Percentiles rank a stretch among this genome's conserved stretches.
Evolutionary conservation across 2,113 vertebrate genomes (phyloP).

Genomic region (Boulengeromyrus knoepffleri): DNA sequence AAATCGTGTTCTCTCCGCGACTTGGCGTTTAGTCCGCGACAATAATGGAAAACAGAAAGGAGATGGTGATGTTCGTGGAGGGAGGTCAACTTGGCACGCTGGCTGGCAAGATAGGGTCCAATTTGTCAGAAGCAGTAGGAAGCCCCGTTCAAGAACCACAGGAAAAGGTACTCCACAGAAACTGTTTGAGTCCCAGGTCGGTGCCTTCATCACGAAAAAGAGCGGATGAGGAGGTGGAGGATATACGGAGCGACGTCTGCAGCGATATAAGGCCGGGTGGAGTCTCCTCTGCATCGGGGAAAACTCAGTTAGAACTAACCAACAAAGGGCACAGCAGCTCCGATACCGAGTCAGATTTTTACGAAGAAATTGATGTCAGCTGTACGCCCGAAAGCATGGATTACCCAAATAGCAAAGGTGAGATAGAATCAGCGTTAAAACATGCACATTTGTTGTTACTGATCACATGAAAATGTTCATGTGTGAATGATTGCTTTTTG

Average conservation of each 20-base stretch:
- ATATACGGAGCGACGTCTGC: conserved; percentile 66
- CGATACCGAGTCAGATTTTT: conserved; percentile 97
- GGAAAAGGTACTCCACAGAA: conserved; percentile 72
- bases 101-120: conserved; percentile 72
- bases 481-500: conserved; percentile 26
- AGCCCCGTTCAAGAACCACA: conserved; percentile 66
- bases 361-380: conserved; percentile 98
- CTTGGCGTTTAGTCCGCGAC: conserved; percentile 34
- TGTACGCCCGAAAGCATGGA: conserved; percentile 93
- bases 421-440: neutral
- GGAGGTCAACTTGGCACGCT: conserved; percentile 71
- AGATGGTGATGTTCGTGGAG: conserved; percentile 83
- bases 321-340: conserved; percentile 87
- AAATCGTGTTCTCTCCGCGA: conserved; percentile 36
- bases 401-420: conserved; percentile 87
- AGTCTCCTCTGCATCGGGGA: conserved; percentile 56
- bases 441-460: neutral
- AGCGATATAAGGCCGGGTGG: conserved; percentile 66
- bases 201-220: conserved; percentile 68
- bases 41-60: conserved; percentile 87
- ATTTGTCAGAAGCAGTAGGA: conserved; percentile 69
- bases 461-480: conserved; percentile 17
- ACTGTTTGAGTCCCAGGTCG: conserved; percentile 72
- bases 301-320: conserved; percentile 56
- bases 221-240: conserved; percentile 55